Conservation (phyloP, 1,140 invertebrate genomes). For the Bombus haemorrhoidalis region DNA sequence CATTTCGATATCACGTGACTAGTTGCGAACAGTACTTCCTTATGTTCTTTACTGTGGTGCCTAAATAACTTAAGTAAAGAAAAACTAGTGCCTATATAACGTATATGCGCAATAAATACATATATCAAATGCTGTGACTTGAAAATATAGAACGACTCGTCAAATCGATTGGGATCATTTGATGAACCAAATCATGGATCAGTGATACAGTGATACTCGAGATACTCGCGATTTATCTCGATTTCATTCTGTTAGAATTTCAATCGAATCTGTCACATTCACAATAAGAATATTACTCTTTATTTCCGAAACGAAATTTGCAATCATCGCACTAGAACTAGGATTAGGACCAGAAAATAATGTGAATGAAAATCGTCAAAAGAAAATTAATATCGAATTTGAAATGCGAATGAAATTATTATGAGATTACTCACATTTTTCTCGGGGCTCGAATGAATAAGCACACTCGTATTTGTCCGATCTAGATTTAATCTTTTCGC, state of each 20-base stretch:
- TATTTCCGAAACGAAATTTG: background rate
- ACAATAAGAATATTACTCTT: background rate
- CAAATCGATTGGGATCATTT: background rate
- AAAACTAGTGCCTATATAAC: conserved; percentile 78
- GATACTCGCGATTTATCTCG: background rate
- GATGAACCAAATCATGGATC: background rate
- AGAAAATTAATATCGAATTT: background rate
- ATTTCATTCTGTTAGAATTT: background rate
- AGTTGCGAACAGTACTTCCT: background rate
- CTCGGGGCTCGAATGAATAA: background rate
- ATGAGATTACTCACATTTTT: background rate
- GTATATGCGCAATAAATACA: conserved; percentile 64
- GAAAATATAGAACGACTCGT: background rate
- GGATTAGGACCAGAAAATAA: background rate
- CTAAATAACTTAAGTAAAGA: conserved; percentile 71
- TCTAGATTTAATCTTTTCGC: background rate
- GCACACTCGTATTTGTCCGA: background rate
- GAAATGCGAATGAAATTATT: background rate
- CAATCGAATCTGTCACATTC: background rate
- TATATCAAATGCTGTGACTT: conserved; percentile 17
- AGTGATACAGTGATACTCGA: background rate
- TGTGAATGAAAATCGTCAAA: background rate
- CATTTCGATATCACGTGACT: background rate
- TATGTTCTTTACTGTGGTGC: conserved; percentile 69
- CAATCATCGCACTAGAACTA: background rate